phyloP scores from a whole-genome alignment of 2,888 invertebrate species.

The Chrysina gloriosa region DNA sequence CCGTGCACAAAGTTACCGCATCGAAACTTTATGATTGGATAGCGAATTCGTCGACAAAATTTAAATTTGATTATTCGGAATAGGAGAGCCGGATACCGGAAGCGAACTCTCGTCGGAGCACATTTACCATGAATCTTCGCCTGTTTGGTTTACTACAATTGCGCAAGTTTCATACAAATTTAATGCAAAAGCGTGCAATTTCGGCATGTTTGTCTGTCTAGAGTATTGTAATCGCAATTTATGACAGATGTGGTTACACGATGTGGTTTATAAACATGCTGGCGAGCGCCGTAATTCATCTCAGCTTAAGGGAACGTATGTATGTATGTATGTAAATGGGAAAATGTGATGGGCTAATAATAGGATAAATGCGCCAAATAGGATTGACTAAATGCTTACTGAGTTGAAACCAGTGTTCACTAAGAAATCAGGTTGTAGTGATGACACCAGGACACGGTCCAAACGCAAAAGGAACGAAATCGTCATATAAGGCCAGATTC shows the following conservation, averaged over 20 bases:
- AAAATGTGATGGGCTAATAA: too few relatives aligned
- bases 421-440: too few relatives aligned
- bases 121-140: constrained; percentile 14
- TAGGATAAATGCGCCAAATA: too few relatives aligned
- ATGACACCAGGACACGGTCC: too few relatives aligned
- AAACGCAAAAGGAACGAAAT: too few relatives aligned
- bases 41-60: constrained; percentile 3
- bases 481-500: too few relatives aligned
- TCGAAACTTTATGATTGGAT: constrained; percentile 25
- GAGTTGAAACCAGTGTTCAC: too few relatives aligned
- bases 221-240: constrained; percentile 12
- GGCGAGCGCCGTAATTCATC: constrained; percentile 1
- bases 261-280: constrained; percentile 6
- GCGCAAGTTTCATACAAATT: constrained; percentile 17
- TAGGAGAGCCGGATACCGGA: constrained; percentile 8
- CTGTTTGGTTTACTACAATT: constrained; percentile 17
- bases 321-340: neutral
- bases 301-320: neutral
- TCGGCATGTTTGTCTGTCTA: constrained; percentile 15
- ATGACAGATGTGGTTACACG: constrained; percentile 8
- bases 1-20: constrained; percentile 12
- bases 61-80: constrained; percentile 17
- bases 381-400: too few relatives aligned
- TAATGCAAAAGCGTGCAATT: constrained; percentile 17
- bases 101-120: constrained; percentile 7